Conservation (phyloP, 1,140 invertebrate species). For the Drosophila virilis region DNA sequence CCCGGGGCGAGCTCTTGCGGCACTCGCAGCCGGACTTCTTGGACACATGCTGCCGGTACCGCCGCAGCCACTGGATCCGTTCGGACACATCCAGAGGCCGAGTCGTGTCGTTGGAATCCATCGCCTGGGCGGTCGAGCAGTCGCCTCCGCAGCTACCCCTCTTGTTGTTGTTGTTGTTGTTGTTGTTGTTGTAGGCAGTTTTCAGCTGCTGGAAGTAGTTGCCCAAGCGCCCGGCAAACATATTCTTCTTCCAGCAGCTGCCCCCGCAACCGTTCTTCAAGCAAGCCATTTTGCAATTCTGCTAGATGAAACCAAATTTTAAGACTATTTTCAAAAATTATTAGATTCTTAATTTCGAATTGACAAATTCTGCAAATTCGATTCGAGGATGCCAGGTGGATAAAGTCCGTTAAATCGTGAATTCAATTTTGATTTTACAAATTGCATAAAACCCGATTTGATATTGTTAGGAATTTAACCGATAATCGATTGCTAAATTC, state of each 20-base stretch:
- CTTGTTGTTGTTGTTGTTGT: too few relatives aligned
- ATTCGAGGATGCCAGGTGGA: too few relatives aligned
- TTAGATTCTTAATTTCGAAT: background rate
- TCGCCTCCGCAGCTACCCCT: background rate
- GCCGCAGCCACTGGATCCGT: background rate
- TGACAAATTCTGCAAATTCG: too few relatives aligned
- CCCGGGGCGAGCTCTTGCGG: background rate
- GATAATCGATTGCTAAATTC: too few relatives aligned
- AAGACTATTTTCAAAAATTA: background rate
- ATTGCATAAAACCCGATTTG: too few relatives aligned
- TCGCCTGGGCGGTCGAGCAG: too few relatives aligned
- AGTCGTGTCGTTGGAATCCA: too few relatives aligned
- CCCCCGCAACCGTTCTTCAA: background rate
- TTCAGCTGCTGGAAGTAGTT: slow-evolving; percentile 7
- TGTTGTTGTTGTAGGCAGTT: background rate
- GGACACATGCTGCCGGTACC: background rate
- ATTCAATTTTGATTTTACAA: too few relatives aligned
- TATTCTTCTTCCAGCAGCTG: background rate
- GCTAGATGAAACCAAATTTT: slow-evolving; percentile 11
- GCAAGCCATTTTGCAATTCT: slow-evolving; percentile 17
- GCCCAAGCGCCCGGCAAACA: background rate
- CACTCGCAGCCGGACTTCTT: background rate
- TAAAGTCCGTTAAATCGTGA: too few relatives aligned
- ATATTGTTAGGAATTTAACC: too few relatives aligned
- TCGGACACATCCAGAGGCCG: background rate